Conservation (phyloP, 2,888 invertebrate genomes). For the Rhimphoctona megacephalus region DNA sequence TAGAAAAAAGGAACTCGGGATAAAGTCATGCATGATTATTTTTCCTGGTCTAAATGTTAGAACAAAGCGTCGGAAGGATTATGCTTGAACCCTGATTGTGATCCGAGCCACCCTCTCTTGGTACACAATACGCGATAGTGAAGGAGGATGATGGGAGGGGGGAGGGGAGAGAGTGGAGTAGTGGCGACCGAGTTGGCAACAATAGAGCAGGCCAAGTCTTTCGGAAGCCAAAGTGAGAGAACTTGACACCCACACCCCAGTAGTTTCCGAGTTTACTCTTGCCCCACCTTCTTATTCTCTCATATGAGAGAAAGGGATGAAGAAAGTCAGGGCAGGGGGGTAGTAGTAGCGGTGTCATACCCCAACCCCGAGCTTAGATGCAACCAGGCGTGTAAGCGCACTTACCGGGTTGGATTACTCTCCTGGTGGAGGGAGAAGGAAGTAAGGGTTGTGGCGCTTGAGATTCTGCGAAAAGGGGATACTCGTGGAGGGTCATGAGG, state of each 20-base stretch:
- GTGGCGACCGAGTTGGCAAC: conserved; percentile 65
- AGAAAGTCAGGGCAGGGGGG: conserved; percentile 2
- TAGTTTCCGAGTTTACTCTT: conserved; percentile 58
- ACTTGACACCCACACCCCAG: conserved; percentile 68
- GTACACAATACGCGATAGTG: conserved; percentile 45
- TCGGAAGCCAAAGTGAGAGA: conserved; percentile 68
- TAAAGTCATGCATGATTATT: conserved; percentile 20
- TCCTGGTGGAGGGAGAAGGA: conserved; percentile 17
- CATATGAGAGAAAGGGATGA: conserved; percentile 12
- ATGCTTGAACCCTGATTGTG: conserved; percentile 55
- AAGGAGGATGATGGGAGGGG: neutral
- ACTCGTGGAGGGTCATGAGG: conserved; percentile 6
- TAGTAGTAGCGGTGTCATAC: conserved; percentile 40
- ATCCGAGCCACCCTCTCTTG: conserved; percentile 52
- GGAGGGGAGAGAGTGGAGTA: neutral
- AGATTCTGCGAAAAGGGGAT: conserved; percentile 8
- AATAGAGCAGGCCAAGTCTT: conserved; percentile 66
- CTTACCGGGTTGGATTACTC: conserved; percentile 67
- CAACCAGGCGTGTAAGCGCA: conserved; percentile 69
- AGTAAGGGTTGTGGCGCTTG: conserved; percentile 28
- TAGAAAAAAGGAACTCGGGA: conserved; percentile 1
- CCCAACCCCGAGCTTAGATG: conserved; percentile 55
- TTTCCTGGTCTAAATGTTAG: conserved; percentile 22
- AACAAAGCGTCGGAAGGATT: conserved; percentile 52
- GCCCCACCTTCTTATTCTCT: conserved; percentile 15